Evolutionary conservation across 1,140 invertebrate genomes (phyloP), one percentile per base, ranked within the genome.

Genomic region (Musca domestica): DNA sequence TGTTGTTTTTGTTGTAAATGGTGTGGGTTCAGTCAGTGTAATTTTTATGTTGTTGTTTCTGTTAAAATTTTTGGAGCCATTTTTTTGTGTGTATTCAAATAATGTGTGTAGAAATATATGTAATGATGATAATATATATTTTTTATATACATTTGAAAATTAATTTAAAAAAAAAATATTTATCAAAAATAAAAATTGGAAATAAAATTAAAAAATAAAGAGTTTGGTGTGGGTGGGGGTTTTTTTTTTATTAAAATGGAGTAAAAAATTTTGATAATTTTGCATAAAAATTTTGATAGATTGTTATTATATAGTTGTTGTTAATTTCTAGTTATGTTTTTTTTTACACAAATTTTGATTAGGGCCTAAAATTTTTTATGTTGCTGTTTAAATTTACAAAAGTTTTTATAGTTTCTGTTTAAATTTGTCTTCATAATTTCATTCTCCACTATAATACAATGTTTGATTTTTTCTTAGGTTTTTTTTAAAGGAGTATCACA

Each of bases 401-500:
- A 79, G 76, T 79, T 80, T 80, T 76, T 71, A 67, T 66, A 48
- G n/a, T 5, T 27, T 20, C 10, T 70, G n/a, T 51, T 70, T n/a
- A n/a, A n/a, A n/a, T 70, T 72, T 74, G 48, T 22, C 34, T 41
- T 41, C 9, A 30, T 30, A 41, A 41, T 41, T 41, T 41, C 34
- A 5, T 41, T 41, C 34, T 41, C 34, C 34, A 41, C 34, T 41
- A 41, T 41, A 41, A 41, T 41, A 46, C 52, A 10, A 15, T 67
- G 61, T 67, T 70, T 52, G n/a, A n/a, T n/a, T n/a, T 49, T 58
- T 64, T 58, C 17, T 54, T 63, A 73, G 64, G 67, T 69, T 67
- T 69, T 72, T 71, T 74, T 75, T 72, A 66, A 72, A 75, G 34
- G 56, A 19, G 77, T 80, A 80, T 80, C 78, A 80, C 78, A 80